These are phyloP conservation scores for Scomber colias DNA, from an alignment of 2,113 vertebrate species.

Conservation along the genomic window DNA sequence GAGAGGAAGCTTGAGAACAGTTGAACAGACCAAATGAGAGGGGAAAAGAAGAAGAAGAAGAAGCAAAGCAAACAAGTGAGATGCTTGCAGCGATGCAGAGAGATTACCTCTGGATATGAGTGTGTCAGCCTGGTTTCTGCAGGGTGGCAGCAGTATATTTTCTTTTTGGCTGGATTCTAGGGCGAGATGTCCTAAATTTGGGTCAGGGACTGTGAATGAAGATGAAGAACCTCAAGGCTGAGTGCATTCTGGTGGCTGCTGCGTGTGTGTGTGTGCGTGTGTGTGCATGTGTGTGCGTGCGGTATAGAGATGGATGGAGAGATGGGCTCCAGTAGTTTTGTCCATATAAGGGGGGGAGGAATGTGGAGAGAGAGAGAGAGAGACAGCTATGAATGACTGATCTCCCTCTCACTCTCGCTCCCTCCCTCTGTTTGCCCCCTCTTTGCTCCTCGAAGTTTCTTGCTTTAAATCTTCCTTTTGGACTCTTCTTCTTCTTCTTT, in stretches of 20 bases:
- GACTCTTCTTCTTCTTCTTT: neutral
- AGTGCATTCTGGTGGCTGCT: slow-evolving; percentile 31
- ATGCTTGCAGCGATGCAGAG: slow-evolving; percentile 12
- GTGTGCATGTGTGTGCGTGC: slow-evolving; percentile 31
- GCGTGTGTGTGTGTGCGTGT: slow-evolving; percentile 37
- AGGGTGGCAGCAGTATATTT: neutral
- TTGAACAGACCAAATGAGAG: neutral
- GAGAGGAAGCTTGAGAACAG: slow-evolving; percentile 28
- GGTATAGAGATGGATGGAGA: slow-evolving; percentile 35
- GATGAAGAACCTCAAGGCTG: slow-evolving; percentile 6
- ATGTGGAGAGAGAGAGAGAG: slow-evolving; percentile 67
- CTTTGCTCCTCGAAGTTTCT: slow-evolving; percentile 14
- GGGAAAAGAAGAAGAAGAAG: slow-evolving; percentile 18
- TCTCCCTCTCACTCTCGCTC: slow-evolving; percentile 57
- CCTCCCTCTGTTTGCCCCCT: slow-evolving; percentile 9
- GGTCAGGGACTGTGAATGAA: slow-evolving; percentile 6
- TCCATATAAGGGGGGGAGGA: slow-evolving; percentile 85
- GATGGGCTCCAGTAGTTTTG: slow-evolving; percentile 76
- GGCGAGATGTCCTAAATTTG: slow-evolving; percentile 18
- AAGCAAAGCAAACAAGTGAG: slow-evolving; percentile 56
- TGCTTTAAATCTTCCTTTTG: slow-evolving; percentile 26
- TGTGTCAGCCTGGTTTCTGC: neutral
- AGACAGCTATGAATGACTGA: slow-evolving; percentile 79
- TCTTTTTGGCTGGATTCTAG: neutral
- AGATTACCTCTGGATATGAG: slow-evolving; percentile 23